These are phyloP conservation scores for Hyposmocoma kahamanoa DNA, from an alignment of 1,140 invertebrate species.

Conservation along the genomic window DNA sequence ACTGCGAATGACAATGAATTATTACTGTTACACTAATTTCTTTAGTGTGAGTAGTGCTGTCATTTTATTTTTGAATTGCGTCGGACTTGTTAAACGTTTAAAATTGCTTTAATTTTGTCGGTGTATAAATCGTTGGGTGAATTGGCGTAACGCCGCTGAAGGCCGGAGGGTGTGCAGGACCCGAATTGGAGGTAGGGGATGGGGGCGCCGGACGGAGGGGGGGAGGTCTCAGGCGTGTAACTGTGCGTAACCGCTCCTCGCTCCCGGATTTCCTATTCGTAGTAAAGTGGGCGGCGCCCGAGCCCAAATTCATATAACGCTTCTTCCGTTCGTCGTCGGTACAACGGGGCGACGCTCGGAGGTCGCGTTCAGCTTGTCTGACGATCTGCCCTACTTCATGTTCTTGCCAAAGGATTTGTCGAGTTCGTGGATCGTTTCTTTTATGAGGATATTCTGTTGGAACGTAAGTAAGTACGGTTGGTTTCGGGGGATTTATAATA, in stretches of 20 bases:
- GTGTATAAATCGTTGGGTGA: conserved; percentile 73
- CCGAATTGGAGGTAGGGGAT: conserved; percentile 27
- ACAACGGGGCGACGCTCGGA: conserved; percentile 46
- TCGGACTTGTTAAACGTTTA: conserved; percentile 48
- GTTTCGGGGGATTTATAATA: conserved; percentile 57
- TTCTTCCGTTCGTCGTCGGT: conserved; percentile 56
- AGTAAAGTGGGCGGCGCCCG: conserved; percentile 68
- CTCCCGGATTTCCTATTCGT: conserved; percentile 72
- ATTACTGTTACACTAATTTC: conserved; percentile 8
- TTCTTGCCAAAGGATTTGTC: conserved; percentile 67
- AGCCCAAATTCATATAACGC: conserved; percentile 61
- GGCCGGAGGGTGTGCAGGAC: conserved; percentile 51
- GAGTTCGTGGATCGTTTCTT: conserved; percentile 61
- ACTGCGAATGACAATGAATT: conserved; percentile 32
- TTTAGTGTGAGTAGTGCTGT: conserved; percentile 26
- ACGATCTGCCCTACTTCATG: conserved; percentile 64
- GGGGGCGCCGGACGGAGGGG: conserved; percentile 25
- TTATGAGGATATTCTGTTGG: conserved; percentile 51
- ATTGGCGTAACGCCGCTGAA: conserved; percentile 59
- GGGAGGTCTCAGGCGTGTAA: conserved; percentile 67
- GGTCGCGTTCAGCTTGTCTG: conserved; percentile 59
- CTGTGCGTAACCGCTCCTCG: conserved; percentile 74
- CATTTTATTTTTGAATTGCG: conserved; percentile 38
- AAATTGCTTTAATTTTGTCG: conserved; percentile 71
- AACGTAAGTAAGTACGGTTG: conserved; percentile 49